Evolutionary conservation across 2,888 invertebrate genomes (phyloP), one percentile per base, ranked within the genome.

Genomic region (Nephrocerus scutellatus): DNA sequence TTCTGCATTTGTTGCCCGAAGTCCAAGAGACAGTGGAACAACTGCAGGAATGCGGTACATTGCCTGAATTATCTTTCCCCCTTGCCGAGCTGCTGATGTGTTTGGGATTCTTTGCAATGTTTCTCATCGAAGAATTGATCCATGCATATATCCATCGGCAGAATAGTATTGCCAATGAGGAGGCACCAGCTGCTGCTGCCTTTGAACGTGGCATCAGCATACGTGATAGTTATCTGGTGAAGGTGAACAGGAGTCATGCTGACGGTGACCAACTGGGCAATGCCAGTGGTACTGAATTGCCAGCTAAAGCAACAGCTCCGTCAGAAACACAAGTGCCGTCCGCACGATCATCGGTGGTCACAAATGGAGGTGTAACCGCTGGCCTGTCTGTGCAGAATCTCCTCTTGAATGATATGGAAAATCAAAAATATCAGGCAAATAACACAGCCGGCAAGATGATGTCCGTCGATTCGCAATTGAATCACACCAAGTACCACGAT

Each of bases 1-100:
- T 89, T 58, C 66, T 86, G 49, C 88, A 89, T 56, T 70, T 89
- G 53, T 68, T 87, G 38, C 88, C 88, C 2, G 88, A 88, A 70
- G 81, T 88, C 0, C 68, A 76, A 8, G 81, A 86, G 53, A 75
- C 75, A 39, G 74, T 86, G 8, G 70, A 74, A n/a, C 63, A 72
- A 32, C 67, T 84, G 43, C 74, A 78, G 52, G 70, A 56, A 4
- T 58, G 60, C 7, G 52, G 50, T 2, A 47, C 49, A 14, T 58
- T 84, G 26, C 71, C 70, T 1, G 53, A 68, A 1, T 70, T 79
- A 7, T 69, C 72, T 1, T 79, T 85, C 56, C 74, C 80, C 1
- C 66, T 84, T 18, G 77, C 84, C 0, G 79, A 84, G 36, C 66
- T 83, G 22, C 70, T 87, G 32, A 81, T 84, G 70, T 86, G 86